A percentile compares a stretch with the other conserved stretches of the same genome.
phyloP scores from a whole-genome alignment of 1,140 invertebrate genomes.

The Holotrichia oblita region DNA sequence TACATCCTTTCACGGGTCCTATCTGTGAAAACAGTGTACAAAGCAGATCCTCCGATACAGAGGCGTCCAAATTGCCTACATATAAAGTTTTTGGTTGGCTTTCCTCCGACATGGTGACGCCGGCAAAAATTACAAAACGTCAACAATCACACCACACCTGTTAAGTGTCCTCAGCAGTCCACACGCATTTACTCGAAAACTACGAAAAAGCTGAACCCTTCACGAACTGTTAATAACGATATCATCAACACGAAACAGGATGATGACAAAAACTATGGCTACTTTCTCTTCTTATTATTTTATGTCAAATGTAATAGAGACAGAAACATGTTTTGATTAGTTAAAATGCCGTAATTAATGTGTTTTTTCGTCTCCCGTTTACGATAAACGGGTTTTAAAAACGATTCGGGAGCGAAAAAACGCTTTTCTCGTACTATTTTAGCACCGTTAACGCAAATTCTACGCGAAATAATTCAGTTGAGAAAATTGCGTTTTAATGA shows the following conservation, averaged over 20 bases:
- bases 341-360: not conserved
- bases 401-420: not conserved
- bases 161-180: slow-evolving; percentile 17
- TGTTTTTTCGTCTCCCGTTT: not conserved
- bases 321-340: slow-evolving; percentile 40
- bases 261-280: slow-evolving; percentile 58
- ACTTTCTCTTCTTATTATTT: slow-evolving; percentile 54
- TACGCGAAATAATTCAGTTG: not conserved
- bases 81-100: slow-evolving; percentile 90
- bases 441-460: slow-evolving; percentile 17
- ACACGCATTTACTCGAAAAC: slow-evolving; percentile 27
- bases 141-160: slow-evolving; percentile 41
- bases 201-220: not conserved
- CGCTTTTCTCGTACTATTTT: not conserved
- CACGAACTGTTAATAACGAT: slow-evolving; percentile 26
- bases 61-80: slow-evolving; percentile 94
- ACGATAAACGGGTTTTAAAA: not conserved
- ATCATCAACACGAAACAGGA: slow-evolving; percentile 42
- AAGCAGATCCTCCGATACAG: slow-evolving; percentile 93
- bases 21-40: slow-evolving; percentile 95
- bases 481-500: slow-evolving; percentile 17
- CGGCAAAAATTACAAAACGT: slow-evolving; percentile 49
- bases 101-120: slow-evolving; percentile 71
- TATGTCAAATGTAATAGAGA: slow-evolving; percentile 54
- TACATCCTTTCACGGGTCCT: slow-evolving; percentile 95